Evolutionary conservation across 2,797 vertebrate genomes (phyloP), one percentile per base, ranked within the genome.

Genomic region (Coracias cyanogaster): DNA sequence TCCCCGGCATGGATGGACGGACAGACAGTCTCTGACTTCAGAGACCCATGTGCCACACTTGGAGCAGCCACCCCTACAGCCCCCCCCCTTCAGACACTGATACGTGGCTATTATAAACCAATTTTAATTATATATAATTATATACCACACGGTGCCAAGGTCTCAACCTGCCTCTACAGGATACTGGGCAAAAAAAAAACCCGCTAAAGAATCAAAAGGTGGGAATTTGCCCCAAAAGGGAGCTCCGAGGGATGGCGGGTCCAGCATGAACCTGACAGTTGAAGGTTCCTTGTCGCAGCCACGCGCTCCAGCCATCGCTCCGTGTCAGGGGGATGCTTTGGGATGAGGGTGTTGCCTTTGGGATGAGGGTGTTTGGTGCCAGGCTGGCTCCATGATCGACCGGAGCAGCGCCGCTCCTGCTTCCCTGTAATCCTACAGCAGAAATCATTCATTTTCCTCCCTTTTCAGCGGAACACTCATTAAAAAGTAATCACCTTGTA

Each of bases 371-470:
- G 41, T 55, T 57, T 8, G 77, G 80, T 25, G 87, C 83, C 3
- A 1, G 20, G 35, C 43, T 33, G 61, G 71, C 71, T 84, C 60
- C 0, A 3, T 1, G 31, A 79, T 81, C 12, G 55, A 60, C 45
- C 11, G 2, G 51, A 29, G 43, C 87, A 49, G 49, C 3, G 1
- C 20, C 6, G 3, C 29, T 57, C 51, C 70, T 3, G 28, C 28
- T 86, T 61, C 71, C 54, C 12, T 5, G 17, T 91, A 52, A 84
- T 92, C 90, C 81, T 57, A 54, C 1, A 9, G 90, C 81, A 95
- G 87, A 71, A 94, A 91, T 89, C 74, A 87, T 93, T 86, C 88
- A 90, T 93, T 82, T 84, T 89, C 81, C 65, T 94, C 71, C 62
- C 74, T 88, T 90, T 94, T 87, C 93, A 85, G 93, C 71, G 77